Percentiles rank a stretch among this genome's conserved stretches.
These are phyloP conservation scores for Syndactyla subalaris DNA, from an alignment of 2,797 vertebrate genomes.

Conservation along the genomic window DNA sequence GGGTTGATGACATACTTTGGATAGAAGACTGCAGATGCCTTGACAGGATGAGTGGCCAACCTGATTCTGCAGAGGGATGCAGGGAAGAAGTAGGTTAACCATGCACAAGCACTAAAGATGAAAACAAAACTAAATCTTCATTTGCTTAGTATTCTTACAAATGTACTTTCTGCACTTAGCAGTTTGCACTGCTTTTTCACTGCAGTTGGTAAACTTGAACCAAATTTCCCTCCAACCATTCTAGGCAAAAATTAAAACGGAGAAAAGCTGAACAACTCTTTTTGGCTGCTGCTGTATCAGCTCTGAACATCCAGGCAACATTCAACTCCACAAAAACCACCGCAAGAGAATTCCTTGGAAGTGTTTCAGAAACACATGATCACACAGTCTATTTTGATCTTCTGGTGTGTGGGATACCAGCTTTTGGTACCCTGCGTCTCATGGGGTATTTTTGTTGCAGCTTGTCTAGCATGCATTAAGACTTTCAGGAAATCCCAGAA, in stretches of 20 bases:
- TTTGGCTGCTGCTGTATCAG: neutral
- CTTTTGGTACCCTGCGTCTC: neutral
- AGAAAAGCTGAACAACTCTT: neutral
- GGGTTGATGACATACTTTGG: neutral
- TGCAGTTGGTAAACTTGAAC: neutral
- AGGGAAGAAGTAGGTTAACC: neutral
- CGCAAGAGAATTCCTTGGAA: neutral
- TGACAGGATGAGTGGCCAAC: neutral
- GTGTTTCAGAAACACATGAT: neutral
- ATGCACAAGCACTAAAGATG: neutral
- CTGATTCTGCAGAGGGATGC: neutral
- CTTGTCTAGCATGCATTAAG: neutral
- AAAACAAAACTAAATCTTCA: neutral
- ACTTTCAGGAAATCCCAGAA: neutral
- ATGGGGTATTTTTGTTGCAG: neutral
- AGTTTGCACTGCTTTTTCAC: neutral
- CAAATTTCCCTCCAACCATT: neutral
- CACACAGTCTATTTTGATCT: neutral
- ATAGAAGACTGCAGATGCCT: neutral
- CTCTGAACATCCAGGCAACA: neutral
- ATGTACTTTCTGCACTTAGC: neutral
- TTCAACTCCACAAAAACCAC: neutral
- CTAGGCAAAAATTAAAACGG: neutral
- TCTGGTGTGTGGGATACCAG: neutral
- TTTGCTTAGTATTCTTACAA: neutral